Conservation (phyloP, 2,113 vertebrate species). For the Dipodomys stephensi region DNA sequence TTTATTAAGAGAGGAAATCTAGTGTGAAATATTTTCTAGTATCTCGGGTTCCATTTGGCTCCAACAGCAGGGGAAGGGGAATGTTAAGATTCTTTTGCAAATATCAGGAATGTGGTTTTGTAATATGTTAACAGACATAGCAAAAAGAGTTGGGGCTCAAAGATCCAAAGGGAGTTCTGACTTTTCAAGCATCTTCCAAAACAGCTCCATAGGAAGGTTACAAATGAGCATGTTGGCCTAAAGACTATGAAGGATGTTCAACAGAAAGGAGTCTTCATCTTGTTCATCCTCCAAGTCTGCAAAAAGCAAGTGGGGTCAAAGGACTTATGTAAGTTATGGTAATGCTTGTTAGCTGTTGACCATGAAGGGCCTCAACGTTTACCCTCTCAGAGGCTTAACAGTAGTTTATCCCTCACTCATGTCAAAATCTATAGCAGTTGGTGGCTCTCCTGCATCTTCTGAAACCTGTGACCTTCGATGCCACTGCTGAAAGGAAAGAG, state of each 20-base stretch:
- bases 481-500: neutral
- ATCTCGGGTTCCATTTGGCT: neutral
- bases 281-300: neutral
- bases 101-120: neutral
- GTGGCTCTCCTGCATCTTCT: neutral
- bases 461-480: neutral
- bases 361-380: neutral
- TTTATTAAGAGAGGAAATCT: neutral
- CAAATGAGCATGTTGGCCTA: neutral
- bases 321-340: too few relatives aligned
- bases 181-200: neutral
- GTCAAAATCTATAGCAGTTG: neutral
- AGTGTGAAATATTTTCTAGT: neutral
- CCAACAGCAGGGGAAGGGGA: neutral
- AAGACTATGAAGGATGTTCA: neutral
- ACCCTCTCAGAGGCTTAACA: neutral
- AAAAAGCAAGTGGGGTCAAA: neutral
- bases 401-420: neutral
- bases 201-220: accelerated
- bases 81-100: neutral
- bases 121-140: neutral
- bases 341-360: neutral
- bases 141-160: neutral
- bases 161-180: neutral
- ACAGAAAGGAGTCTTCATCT: neutral